Conservation (phyloP, 23 tunicate genomes). For the Trididemnum nubilum region DNA sequence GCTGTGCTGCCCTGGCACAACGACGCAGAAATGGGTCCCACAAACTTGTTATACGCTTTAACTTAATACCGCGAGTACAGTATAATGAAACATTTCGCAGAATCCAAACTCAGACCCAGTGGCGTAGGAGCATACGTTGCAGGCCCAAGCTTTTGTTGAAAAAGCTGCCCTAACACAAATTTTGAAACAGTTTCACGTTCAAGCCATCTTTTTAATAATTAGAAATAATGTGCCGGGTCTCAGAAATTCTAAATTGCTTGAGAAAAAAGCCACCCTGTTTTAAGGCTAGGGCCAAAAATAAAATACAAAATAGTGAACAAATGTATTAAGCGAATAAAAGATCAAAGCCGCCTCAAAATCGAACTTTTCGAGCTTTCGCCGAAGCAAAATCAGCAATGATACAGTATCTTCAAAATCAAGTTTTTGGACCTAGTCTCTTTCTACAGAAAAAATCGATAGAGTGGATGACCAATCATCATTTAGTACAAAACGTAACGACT, state of each 20-base stretch:
- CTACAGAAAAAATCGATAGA: background rate
- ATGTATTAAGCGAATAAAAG: background rate
- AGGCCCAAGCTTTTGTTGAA: background rate
- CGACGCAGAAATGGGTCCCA: no score
- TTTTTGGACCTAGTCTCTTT: background rate
- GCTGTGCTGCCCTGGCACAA: no score
- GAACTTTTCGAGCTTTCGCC: no score
- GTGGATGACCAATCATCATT: background rate
- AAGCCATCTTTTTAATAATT: background rate
- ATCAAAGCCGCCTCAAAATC: conserved; percentile 1
- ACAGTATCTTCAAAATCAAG: conserved; percentile 1
- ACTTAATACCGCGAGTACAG: no score
- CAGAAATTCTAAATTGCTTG: background rate
- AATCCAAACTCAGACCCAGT: no score
- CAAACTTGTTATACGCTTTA: no score
- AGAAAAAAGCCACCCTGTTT: background rate
- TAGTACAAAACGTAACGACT: background rate
- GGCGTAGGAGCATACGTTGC: conserved; percentile 6
- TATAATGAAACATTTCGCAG: no score
- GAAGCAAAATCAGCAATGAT: conserved; percentile 3
- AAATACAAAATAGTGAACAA: no score
- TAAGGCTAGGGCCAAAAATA: no score
- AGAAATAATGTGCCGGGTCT: no score
- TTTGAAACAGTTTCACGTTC: background rate
- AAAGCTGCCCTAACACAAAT: background rate